phyloP scores from a whole-genome alignment of 1,140 invertebrate genomes.

The Papilio polytes region DNA sequence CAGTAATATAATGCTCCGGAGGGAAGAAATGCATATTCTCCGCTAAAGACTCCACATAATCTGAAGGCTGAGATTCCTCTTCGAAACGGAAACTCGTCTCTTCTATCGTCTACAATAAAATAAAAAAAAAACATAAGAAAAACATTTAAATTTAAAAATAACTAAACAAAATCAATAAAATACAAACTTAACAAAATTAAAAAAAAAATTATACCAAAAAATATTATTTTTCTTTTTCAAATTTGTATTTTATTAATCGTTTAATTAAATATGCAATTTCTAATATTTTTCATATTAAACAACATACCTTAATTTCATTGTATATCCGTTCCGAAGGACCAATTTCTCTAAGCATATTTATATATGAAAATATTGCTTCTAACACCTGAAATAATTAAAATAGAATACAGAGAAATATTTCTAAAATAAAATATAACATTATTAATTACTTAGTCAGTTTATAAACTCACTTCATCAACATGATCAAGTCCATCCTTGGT shows the following conservation, averaged over 20 bases:
- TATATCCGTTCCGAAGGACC: conserved; percentile 90
- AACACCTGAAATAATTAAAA: conserved; percentile 84
- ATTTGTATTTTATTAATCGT: too few relatives aligned
- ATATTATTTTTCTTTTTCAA: too few relatives aligned
- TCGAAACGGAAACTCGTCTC: conserved; percentile 89
- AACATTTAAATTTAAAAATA: too few relatives aligned
- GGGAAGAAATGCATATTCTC: conserved; percentile 93
- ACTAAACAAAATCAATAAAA: too few relatives aligned
- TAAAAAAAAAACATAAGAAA: conserved; percentile 9
- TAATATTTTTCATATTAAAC: conserved; percentile 24
- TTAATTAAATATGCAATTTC: neutral
- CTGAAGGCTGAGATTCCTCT: conserved; percentile 87
- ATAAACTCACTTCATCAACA: conserved; percentile 84
- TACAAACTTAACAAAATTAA: too few relatives aligned
- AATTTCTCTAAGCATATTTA: conserved; percentile 88
- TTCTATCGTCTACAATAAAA: conserved; percentile 85
- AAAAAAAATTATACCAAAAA: too few relatives aligned
- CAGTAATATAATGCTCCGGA: conserved; percentile 91
- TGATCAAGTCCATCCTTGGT: conserved; percentile 92
- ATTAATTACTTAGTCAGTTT: conserved; percentile 12
- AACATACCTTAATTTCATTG: conserved; percentile 86
- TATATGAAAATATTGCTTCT: conserved; percentile 89
- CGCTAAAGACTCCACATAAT: conserved; percentile 91
- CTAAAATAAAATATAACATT: conserved; percentile 20
- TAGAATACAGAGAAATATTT: neutral